Conservation (phyloP, 2,797 vertebrate species). For the Jordanella pulchra region DNA sequence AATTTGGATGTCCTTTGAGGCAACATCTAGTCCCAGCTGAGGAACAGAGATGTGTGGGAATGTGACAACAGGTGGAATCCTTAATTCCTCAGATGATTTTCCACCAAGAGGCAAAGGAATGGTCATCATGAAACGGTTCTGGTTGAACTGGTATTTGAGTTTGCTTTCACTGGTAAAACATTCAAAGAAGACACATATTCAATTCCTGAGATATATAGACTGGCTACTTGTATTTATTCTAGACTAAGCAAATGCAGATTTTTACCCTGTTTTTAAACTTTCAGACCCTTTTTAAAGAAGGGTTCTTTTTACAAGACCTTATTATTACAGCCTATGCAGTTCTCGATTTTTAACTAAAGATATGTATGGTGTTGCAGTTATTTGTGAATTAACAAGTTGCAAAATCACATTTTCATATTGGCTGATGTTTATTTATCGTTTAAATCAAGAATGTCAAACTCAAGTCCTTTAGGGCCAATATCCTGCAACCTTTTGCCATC, state of each 20-base stretch:
- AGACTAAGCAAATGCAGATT: background rate
- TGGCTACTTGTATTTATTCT: background rate
- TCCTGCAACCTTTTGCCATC: too few species aligned
- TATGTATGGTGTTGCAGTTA: background rate
- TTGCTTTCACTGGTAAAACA: slow-evolving; percentile 80
- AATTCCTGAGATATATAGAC: background rate
- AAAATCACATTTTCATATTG: background rate
- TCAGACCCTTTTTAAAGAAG: background rate
- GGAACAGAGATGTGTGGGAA: slow-evolving; percentile 79
- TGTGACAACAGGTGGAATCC: slow-evolving; percentile 72
- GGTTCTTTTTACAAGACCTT: background rate
- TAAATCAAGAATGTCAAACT: background rate
- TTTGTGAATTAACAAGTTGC: background rate
- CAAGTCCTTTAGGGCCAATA: too few species aligned
- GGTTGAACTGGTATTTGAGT: slow-evolving; percentile 85
- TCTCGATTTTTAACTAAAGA: background rate
- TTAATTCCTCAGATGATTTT: slow-evolving; percentile 84
- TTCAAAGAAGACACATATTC: slow-evolving; percentile 30
- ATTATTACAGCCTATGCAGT: background rate
- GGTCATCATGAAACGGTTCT: slow-evolving; percentile 78
- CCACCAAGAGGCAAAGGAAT: slow-evolving; percentile 89
- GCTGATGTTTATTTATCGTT: too few species aligned
- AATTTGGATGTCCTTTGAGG: slow-evolving; percentile 76
- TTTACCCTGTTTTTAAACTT: background rate
- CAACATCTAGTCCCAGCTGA: slow-evolving; percentile 79